These are phyloP conservation scores for Leucoraja erinaceus DNA, from an alignment of 2,113 vertebrate genomes.

Conservation along the genomic window DNA sequence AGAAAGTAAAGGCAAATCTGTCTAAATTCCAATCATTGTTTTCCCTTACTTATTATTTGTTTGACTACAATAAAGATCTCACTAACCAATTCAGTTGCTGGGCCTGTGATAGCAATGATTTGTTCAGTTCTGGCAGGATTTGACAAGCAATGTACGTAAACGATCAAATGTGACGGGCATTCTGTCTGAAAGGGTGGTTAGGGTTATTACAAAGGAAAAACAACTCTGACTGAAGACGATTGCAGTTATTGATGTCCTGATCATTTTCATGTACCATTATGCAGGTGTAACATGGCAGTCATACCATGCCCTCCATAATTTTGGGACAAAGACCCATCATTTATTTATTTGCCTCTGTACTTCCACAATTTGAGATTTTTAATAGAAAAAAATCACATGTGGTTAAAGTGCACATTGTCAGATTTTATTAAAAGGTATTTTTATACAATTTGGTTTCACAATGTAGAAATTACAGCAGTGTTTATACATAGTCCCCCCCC, in stretches of 20 bases:
- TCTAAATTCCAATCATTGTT: not conserved
- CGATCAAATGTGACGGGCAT: not conserved
- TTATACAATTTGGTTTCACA: too few relatives aligned
- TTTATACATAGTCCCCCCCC: too few relatives aligned
- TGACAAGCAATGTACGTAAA: not conserved
- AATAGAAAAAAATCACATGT: too few relatives aligned
- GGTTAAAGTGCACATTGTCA: too few relatives aligned
- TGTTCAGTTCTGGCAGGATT: not conserved
- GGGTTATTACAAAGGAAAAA: not conserved
- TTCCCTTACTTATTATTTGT: not conserved
- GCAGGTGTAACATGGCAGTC: not conserved
- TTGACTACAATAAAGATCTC: not conserved
- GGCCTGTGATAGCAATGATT: too few relatives aligned
- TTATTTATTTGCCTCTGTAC: too few relatives aligned
- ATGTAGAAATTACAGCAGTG: too few relatives aligned
- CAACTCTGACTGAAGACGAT: not conserved
- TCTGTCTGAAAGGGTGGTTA: not conserved
- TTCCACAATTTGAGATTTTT: too few relatives aligned
- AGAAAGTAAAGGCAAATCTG: not conserved
- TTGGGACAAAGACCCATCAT: too few relatives aligned
- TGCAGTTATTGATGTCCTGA: not conserved
- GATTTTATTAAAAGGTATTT: too few relatives aligned
- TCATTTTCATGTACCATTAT: not conserved
- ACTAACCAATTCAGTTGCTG: not conserved
- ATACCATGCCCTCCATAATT: too few relatives aligned